These are phyloP conservation scores for Amblyraja radiata DNA, from an alignment of 2,797 vertebrate genomes.

Conservation along the genomic window DNA sequence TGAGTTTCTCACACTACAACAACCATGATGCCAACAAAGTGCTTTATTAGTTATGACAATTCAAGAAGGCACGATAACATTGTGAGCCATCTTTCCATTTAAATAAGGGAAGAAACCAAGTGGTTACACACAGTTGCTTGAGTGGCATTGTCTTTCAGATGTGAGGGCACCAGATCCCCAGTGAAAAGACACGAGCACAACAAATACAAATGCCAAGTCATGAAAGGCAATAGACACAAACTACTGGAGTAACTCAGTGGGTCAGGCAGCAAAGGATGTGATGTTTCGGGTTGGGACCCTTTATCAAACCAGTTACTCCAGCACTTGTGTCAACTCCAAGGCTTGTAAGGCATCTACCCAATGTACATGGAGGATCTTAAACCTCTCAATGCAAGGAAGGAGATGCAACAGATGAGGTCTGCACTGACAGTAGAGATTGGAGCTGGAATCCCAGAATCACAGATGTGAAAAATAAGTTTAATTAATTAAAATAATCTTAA, in stretches of 20 bases:
- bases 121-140: not conserved
- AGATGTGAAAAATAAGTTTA: too few species aligned
- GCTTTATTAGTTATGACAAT: not conserved
- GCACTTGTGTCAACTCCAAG: too few species aligned
- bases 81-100: not conserved
- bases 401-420: too few species aligned
- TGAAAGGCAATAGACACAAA: not conserved
- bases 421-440: too few species aligned
- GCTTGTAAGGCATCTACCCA: too few species aligned
- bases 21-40: not conserved
- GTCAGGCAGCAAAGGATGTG: too few species aligned
- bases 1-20: not conserved
- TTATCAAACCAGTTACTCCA: too few species aligned
- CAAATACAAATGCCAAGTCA: not conserved
- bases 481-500: too few species aligned
- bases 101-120: not conserved
- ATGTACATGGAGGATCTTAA: not conserved
- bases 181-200: not conserved
- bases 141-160: not conserved
- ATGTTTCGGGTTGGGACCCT: too few species aligned
- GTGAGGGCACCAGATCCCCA: not conserved
- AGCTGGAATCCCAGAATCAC: too few species aligned
- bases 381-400: not conserved
- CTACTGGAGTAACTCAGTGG: too few species aligned
- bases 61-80: not conserved